Base-by-base conservation (phyloP, 37 sponge, comb jelly and placozoan species). In the Spongia lamella region DNA sequence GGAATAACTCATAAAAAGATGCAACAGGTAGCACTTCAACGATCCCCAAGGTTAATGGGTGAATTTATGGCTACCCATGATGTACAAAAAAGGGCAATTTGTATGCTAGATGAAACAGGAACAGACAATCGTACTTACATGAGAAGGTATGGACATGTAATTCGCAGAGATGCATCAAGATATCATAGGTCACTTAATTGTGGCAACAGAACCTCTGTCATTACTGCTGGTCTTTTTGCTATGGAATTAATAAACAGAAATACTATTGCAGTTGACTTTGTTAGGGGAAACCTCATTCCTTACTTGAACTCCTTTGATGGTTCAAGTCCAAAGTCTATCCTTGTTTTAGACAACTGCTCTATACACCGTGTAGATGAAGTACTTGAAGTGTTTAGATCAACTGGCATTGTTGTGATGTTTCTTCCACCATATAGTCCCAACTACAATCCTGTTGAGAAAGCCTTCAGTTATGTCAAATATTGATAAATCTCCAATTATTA, bases 381-480 rank as follows among this genome's bases (percentile, higher is more conserved):
- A 7, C 31, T 2, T 24, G 34, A 81, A 39, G 3, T 34, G 31
- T 39, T 81, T 53, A 22, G 25, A 34, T 66, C 63, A 20, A 56
- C 58, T 72, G 73, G 74, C 16, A 81, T 72, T 33, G 2, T 72
- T 16, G 56, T 52, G 7, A 59, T 80, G 4, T 81, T 53, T 73
- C 61, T 83, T 15, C 83, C 83, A n/a, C 83, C 83, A 56, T 83
- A 83, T 25, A 66, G 69, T 38, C 83, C 83, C 22, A 75, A 83
- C 38, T 58, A 74, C 17, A 74, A 73, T 57, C 83, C 83, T 3
- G 66, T 74, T 20, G 83, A 83, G 61, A 69, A 83, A 19, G 38
- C 66, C 9, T 78, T 78, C 57, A 78, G 79, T 56, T 77, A 51
- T 34, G 56, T 64, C 7, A 77, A 77, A 9, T 43, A 43, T 9